A percentile compares a stretch with the other conserved stretches of the same genome.
These are phyloP conservation scores for Zaprionus capensis DNA, from an alignment of 1,140 invertebrate species.

Conservation along the genomic window DNA sequence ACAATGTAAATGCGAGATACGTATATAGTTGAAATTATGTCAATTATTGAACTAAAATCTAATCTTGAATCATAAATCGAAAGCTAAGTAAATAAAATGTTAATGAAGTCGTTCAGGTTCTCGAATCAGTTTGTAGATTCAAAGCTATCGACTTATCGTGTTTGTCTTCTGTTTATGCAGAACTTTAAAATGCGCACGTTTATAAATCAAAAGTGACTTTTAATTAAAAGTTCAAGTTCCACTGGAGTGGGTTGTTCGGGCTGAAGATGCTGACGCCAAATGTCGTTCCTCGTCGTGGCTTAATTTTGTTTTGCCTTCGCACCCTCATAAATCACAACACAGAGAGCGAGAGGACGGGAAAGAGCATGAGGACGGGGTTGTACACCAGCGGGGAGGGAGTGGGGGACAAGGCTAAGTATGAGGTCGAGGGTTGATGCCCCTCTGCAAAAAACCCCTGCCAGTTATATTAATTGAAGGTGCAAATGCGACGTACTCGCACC, in stretches of 20 bases:
- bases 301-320: conserved; percentile 79
- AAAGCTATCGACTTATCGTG: conserved; percentile 33
- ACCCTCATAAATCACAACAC: conserved; percentile 80
- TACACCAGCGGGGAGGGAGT: not conserved
- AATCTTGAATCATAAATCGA: not conserved
- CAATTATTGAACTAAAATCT: not conserved
- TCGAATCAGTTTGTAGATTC: not conserved
- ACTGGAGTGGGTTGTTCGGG: conserved; percentile 35
- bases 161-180: conserved; percentile 57
- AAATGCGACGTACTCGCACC: conserved; percentile 77
- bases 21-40: not conserved
- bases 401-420: not conserved
- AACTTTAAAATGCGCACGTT: conserved; percentile 66
- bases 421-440: conserved; percentile 52
- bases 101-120: not conserved
- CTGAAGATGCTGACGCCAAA: conserved; percentile 76
- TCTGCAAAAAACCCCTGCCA: conserved; percentile 16
- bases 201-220: conserved; percentile 83
- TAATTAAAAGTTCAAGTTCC: conserved; percentile 76
- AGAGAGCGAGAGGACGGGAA: conserved; percentile 30
- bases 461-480: conserved; percentile 77
- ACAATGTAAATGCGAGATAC: not conserved
- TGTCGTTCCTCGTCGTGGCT: conserved; percentile 71
- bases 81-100: not conserved
- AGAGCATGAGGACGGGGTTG: not conserved